These are phyloP conservation scores for Conomelus anceps DNA, from an alignment of 2,888 invertebrate species.

Conservation along the genomic window DNA sequence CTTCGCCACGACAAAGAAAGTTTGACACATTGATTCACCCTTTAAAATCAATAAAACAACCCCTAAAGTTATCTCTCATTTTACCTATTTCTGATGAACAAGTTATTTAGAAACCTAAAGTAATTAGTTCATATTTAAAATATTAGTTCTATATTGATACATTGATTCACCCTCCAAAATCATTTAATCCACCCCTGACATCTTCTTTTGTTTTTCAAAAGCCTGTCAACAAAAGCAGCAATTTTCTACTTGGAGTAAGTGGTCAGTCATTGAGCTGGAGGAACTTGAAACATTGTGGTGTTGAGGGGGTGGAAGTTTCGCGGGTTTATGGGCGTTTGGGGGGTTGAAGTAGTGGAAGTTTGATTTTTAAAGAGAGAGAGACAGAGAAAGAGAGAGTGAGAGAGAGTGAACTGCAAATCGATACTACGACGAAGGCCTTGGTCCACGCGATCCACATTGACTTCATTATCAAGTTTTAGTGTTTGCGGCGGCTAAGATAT, in stretches of 20 bases:
- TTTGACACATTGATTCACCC: no score
- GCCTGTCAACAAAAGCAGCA: not conserved
- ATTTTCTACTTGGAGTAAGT: not conserved
- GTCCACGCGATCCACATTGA: not conserved
- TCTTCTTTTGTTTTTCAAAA: not conserved
- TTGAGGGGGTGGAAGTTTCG: no score
- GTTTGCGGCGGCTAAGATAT: not conserved
- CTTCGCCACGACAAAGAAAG: no score
- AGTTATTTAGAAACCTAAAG: no score
- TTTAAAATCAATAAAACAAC: no score
- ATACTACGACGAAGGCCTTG: not conserved
- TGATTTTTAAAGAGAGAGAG: not conserved
- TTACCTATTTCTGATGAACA: no score
- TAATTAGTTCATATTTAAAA: no score
- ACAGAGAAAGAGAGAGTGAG: conserved; percentile 17
- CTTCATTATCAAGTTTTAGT: not conserved
- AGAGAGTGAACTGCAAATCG: conserved; percentile 27
- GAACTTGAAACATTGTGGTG: not conserved
- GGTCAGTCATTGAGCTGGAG: not conserved
- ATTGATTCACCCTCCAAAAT: not conserved
- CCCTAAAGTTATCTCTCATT: no score
- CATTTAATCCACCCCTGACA: no score
- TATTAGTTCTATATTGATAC: no score
- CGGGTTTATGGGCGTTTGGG: no score
- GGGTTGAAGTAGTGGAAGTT: not conserved